phyloP scores from a whole-genome alignment of 2,888 invertebrate species.

The Encarsia formosa region DNA sequence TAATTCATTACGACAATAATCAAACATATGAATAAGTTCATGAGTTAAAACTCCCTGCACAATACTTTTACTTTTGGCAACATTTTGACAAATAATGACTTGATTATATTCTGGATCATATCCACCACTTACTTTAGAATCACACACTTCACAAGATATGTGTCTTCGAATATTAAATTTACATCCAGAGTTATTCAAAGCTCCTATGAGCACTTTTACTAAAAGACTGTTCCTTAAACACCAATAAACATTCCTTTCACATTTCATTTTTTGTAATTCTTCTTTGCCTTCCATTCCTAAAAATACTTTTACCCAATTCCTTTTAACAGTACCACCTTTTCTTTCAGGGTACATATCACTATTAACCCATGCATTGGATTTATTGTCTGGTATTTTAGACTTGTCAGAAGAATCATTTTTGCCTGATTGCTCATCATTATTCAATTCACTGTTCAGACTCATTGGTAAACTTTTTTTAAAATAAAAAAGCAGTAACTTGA shows the following conservation, averaged over 20 bases:
- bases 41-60: conserved; percentile 82
- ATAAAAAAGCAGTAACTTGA: no score
- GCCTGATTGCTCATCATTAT: no score
- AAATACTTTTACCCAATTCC: conserved; percentile 57
- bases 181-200: conserved; percentile 19
- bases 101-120: conserved; percentile 84
- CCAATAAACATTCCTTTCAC: conserved; percentile 73
- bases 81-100: conserved; percentile 89
- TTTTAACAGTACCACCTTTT: conserved; percentile 58
- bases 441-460: no score
- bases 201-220: no score
- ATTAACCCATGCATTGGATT: no score
- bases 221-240: conserved; percentile 72
- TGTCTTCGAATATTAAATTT: conserved; percentile 73
- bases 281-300: conserved; percentile 67
- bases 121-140: conserved; percentile 79
- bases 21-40: conserved; percentile 96
- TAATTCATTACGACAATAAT: conserved; percentile 82
- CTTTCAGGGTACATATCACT: conserved; percentile 79
- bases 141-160: conserved; percentile 89
- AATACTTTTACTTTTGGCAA: conserved; percentile 63
- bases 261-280: conserved; percentile 67
- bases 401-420: no score
- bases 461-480: no score
- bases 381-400: no score